These are phyloP conservation scores for Brachystomella parvula DNA, from an alignment of 1,140 invertebrate species.

Conservation along the genomic window DNA sequence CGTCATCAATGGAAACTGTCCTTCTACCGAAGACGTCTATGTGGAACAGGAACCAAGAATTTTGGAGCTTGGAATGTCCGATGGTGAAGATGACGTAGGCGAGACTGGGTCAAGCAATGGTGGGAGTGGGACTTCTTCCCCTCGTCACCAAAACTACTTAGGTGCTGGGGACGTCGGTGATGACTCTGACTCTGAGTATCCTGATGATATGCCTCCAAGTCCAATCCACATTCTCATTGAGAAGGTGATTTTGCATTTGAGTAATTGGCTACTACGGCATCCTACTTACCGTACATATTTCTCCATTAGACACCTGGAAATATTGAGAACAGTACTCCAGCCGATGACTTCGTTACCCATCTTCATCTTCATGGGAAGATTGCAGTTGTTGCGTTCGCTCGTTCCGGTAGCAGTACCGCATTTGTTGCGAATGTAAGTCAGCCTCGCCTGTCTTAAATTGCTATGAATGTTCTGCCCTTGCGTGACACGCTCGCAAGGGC, in stretches of 20 bases:
- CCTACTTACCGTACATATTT: too few species aligned
- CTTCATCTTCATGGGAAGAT: conserved; percentile 51
- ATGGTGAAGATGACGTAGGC: conserved; percentile 6
- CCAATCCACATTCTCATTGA: conserved; percentile 33
- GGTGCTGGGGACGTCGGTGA: conserved; percentile 3
- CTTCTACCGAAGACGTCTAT: conserved; percentile 16
- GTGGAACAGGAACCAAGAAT: background rate
- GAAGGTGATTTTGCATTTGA: too few species aligned
- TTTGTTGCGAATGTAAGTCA: conserved; percentile 12
- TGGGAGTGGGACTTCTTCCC: conserved; percentile 4
- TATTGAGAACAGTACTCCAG: background rate
- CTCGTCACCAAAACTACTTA: background rate
- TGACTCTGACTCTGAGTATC: conserved; percentile 4
- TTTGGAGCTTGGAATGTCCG: background rate
- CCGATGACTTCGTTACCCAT: conserved; percentile 33
- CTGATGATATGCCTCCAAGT: background rate
- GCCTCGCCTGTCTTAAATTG: background rate
- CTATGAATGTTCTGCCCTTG: background rate
- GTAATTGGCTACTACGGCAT: too few species aligned
- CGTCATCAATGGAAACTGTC: conserved; percentile 25
- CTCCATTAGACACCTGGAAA: conserved; percentile 12
- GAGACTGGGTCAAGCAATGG: background rate
- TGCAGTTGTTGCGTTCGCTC: conserved; percentile 23
- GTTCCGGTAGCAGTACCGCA: conserved; percentile 12
- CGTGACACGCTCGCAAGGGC: too few species aligned